Evolutionary conservation across 2,888 invertebrate genomes (phyloP).

Genomic region (Drosophila neonasuta): DNA sequence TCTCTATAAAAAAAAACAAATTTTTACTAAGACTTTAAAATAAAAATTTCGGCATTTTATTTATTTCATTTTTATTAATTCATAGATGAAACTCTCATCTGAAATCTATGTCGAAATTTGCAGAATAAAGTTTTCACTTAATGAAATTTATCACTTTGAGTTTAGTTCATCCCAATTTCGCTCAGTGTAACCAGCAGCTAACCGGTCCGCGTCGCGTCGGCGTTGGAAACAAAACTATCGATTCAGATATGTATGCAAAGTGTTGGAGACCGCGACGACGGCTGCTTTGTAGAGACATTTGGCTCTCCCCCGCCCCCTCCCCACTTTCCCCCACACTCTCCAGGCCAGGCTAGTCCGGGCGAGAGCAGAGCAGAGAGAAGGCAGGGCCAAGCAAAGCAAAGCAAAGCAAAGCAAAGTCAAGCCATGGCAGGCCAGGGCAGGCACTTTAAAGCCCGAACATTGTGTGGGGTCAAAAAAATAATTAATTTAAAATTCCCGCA

Average conservation of each 20-base stretch:
- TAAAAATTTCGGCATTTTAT: no score
- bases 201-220: constrained; percentile 39
- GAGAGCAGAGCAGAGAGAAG: background rate
- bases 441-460: constrained; percentile 45
- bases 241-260: constrained; percentile 53
- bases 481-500: constrained; percentile 75
- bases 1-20: no score
- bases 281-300: constrained; percentile 49
- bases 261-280: constrained; percentile 48
- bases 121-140: background rate
- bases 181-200: background rate
- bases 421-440: constrained; percentile 3
- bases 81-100: no score
- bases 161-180: background rate
- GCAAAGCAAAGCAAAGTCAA: background rate
- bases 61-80: no score
- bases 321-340: background rate
- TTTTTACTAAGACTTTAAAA: no score
- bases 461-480: constrained; percentile 78
- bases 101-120: no score
- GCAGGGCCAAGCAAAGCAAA: background rate
- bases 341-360: background rate
- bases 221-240: constrained; percentile 53
- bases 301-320: constrained; percentile 19
- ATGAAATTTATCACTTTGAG: background rate